Evolutionary conservation across 2,113 vertebrate species (phyloP), one percentile per base, ranked within the genome.

Genomic region (Podilymbus podiceps): DNA sequence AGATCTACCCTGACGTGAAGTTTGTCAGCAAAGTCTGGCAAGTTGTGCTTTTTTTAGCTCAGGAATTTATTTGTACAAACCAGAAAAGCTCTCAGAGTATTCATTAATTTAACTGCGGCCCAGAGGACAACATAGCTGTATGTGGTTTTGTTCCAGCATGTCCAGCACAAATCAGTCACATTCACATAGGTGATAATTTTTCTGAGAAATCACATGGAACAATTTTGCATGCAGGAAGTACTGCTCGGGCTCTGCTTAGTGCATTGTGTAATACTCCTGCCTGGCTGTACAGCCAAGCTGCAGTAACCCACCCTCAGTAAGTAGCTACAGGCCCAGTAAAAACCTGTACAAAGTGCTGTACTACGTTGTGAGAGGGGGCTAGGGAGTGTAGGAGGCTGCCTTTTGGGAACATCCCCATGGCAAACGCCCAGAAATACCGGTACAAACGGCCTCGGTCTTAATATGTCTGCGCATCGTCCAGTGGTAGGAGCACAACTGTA

Each of bases 391-490:
- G 55, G 58, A 35, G 63, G 58, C 53, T 90, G 80, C 28, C n/a
- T 83, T 81, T 22, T 66, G 31, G 67, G 58, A 50, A n/a, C 15
- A 38, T 6, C 64, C 53, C 46, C 18, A 4, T 33, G 47, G 35
- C 24, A 80, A 66, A 73, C 0, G 1, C 28, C 49, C 66, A 76
- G 69, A 53, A 88, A 73, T 38, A 60, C 35, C 62, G 19, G 11
- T 28, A n/a, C 33, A 71, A 40, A 52, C 5, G 50, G 75, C 42
- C 38, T 42, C 2, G 17, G n/a, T 66, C 44, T 72, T 42, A 27
- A 40, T 6, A 14, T 0, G 0, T n/a, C 46, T 0, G 0, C 46
- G 25, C 23, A 3, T 5, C 1, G 9, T 58, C 24, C 15, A 24
- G 71, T 53, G n/a, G 74, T 82, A 66, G 78, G 53, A 85, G 22